Percentiles rank a stretch among this genome's conserved stretches.
These are phyloP conservation scores for Stegana nigrithorax DNA, from an alignment of 2,888 invertebrate species.

Conservation along the genomic window DNA sequence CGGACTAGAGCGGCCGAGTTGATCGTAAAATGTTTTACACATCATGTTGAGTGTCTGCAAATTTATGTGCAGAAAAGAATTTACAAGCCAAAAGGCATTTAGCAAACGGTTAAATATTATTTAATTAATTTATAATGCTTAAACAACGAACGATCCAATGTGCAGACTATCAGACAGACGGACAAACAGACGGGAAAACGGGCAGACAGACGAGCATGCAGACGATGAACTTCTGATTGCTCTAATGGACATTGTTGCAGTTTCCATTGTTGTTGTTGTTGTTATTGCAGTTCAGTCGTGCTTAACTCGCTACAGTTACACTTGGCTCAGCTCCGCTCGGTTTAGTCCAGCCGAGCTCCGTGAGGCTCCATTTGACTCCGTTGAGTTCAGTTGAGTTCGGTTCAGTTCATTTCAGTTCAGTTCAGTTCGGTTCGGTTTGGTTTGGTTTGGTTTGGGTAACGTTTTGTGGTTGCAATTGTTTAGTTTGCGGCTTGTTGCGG, in stretches of 20 bases:
- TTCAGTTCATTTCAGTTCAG: conserved; percentile 11
- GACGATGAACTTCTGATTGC: neutral
- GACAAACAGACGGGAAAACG: no score
- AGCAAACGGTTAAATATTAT: conserved; percentile 48
- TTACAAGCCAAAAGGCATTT: neutral
- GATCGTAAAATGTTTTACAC: no score
- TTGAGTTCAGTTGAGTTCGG: neutral
- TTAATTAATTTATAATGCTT: conserved; percentile 54
- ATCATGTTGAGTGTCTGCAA: no score
- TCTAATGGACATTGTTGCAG: neutral
- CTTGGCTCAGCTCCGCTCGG: neutral
- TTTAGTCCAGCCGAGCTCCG: no score
- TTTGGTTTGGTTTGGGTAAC: conserved; percentile 36
- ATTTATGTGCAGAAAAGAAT: no score
- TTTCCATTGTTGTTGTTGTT: conserved; percentile 14
- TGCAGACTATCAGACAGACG: no score
- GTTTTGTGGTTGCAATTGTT: conserved; percentile 30
- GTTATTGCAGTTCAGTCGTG: conserved; percentile 4
- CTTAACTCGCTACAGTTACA: neutral
- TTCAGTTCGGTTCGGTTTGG: conserved; percentile 27
- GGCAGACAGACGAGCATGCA: no score
- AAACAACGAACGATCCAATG: no score
- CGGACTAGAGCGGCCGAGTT: no score
- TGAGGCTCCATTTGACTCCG: no score
- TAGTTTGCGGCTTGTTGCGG: conserved; percentile 6